Evolutionary conservation across 2,888 invertebrate species (phyloP).

Genomic region (Drosophila suboccidentalis): DNA sequence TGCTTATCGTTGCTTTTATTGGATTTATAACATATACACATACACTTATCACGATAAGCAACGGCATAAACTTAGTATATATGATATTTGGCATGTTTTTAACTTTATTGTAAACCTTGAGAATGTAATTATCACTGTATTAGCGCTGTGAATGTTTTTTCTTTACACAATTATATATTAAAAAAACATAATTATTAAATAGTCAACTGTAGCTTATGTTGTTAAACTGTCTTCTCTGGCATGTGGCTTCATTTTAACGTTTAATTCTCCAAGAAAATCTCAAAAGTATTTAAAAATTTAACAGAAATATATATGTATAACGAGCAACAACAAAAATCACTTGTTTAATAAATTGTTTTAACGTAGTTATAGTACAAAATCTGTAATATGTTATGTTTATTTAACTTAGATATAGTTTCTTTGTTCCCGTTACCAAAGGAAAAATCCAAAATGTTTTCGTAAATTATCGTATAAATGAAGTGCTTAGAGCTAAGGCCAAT

Average conservation of each 20-base stretch:
- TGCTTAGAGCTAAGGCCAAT: constrained; percentile 18
- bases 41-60: constrained; percentile 18
- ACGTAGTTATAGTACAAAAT: constrained; percentile 7
- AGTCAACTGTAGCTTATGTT: neutral
- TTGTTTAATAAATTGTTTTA: constrained; percentile 13
- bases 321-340: neutral
- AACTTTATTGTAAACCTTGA: constrained; percentile 17
- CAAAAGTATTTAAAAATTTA: constrained; percentile 42
- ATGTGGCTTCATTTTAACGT: constrained; percentile 29
- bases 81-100: constrained; percentile 33
- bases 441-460: constrained; percentile 7
- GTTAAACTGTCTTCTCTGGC: constrained; percentile 24
- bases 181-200: constrained; percentile 10
- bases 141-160: constrained; percentile 45
- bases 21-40: neutral
- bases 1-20: constrained; percentile 10
- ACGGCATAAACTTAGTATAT: constrained; percentile 20
- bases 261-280: constrained; percentile 29
- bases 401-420: constrained; percentile 10
- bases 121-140: constrained; percentile 34
- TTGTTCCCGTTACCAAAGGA: constrained; percentile 24
- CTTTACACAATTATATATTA: constrained; percentile 12
- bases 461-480: constrained; percentile 8
- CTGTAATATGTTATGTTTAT: constrained; percentile 25
- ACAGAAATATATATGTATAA: constrained; percentile 8